Evolutionary conservation across 2,113 vertebrate genomes (phyloP).

Genomic region (Pithys albifrons): DNA sequence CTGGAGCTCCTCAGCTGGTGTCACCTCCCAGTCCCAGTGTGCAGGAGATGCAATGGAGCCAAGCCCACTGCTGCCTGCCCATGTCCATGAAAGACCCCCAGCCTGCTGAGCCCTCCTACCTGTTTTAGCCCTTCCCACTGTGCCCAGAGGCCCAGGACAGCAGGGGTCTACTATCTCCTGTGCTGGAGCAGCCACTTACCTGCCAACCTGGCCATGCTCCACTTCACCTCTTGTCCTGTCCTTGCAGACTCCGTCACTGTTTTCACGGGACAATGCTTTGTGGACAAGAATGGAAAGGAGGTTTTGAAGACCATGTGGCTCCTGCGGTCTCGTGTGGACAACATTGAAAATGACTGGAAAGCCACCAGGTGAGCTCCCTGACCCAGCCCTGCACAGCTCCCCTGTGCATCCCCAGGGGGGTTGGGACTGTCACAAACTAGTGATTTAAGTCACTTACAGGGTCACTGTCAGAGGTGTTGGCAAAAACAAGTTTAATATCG

Average conservation of each 20-base stretch:
- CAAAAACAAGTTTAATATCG: background rate
- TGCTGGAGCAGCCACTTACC: background rate
- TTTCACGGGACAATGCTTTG: slow-evolving; percentile 39
- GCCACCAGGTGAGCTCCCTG: background rate
- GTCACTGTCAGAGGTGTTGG: background rate
- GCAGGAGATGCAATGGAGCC: background rate
- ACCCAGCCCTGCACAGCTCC: background rate
- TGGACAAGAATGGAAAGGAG: fast-evolving
- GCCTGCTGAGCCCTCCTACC: background rate
- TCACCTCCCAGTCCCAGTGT: background rate
- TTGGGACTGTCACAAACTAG: background rate
- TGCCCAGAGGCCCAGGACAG: background rate
- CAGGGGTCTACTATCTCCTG: fast-evolving
- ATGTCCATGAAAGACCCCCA: fast-evolving
- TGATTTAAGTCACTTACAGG: background rate
- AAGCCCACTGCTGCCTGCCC: background rate
- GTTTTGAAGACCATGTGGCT: slow-evolving; percentile 41
- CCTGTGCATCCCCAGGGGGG: fast-evolving
- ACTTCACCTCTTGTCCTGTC: background rate
- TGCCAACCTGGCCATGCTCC: fast-evolving
- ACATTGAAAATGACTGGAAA: background rate
- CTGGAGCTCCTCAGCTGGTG: background rate
- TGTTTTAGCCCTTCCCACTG: background rate
- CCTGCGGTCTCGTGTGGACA: fast-evolving
- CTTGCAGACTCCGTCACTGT: background rate